A percentile compares a stretch with the other conserved stretches of the same genome.
phyloP scores from a whole-genome alignment of 2,113 vertebrate species.

The Procavia capensis region DNA sequence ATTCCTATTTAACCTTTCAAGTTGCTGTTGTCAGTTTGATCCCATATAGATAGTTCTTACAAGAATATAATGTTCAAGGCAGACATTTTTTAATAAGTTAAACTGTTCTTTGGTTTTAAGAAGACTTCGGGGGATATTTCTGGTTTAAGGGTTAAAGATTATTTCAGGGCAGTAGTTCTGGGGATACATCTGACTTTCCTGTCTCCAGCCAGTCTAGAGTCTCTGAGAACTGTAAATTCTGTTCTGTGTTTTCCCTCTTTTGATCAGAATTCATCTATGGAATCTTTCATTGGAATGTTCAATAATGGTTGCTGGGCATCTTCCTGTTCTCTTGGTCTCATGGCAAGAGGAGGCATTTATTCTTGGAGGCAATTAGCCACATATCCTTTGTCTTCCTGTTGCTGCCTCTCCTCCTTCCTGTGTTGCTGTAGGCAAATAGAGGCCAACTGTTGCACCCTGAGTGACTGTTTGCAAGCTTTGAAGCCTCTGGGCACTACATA shows the following conservation, averaged over 20 bases:
- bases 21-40: background rate
- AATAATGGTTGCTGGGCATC: background rate
- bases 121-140: background rate
- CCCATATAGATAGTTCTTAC: background rate
- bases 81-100: background rate
- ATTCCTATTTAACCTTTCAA: background rate
- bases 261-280: background rate
- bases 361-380: background rate
- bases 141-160: background rate
- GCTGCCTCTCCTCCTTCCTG: background rate
- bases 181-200: background rate
- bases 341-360: background rate
- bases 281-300: background rate
- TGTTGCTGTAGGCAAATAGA: background rate
- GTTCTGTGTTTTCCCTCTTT: background rate
- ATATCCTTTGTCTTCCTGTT: background rate
- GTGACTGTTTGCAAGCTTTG: background rate
- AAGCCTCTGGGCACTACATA: background rate
- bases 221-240: background rate
- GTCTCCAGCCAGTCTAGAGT: background rate
- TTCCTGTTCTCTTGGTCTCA: background rate
- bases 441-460: background rate
- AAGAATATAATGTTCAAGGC: background rate
- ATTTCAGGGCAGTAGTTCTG: background rate
- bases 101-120: background rate